Conservation (phyloP, 2,888 invertebrate genomes). For the Tenodera sinensis region DNA sequence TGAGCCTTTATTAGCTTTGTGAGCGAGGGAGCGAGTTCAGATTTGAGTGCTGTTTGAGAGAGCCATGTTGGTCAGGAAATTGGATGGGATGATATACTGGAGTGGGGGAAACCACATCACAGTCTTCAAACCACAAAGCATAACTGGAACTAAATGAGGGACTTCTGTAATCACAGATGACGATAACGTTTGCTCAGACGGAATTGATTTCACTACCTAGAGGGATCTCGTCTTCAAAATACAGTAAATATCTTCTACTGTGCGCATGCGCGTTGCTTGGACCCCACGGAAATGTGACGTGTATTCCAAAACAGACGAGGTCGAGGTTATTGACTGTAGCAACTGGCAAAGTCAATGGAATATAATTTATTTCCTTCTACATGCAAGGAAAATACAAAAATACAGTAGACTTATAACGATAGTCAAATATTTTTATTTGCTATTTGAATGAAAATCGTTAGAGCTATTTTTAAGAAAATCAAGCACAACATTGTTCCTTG, state of each 20-base stretch:
- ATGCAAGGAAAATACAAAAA: too few relatives aligned
- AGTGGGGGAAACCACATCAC: neutral
- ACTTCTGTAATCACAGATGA: neutral
- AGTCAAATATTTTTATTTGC: too few relatives aligned
- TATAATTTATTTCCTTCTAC: too few relatives aligned
- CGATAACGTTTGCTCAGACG: neutral
- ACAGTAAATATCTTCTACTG: neutral
- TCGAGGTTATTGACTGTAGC: too few relatives aligned
- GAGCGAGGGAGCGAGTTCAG: neutral
- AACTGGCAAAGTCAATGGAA: too few relatives aligned
- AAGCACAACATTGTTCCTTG: too few relatives aligned
- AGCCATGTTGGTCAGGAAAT: neutral
- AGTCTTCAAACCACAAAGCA: neutral
- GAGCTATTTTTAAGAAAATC: too few relatives aligned
- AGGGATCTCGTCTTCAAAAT: neutral
- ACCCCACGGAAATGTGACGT: too few relatives aligned
- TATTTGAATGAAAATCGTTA: too few relatives aligned
- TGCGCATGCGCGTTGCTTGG: too few relatives aligned
- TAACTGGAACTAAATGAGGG: neutral
- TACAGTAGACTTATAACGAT: too few relatives aligned
- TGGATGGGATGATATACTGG: neutral
- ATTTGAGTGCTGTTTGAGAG: neutral
- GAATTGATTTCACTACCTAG: neutral
- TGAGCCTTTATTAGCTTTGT: neutral
- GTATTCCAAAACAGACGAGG: too few relatives aligned